phyloP scores from a whole-genome alignment of 2,113 vertebrate species.

The Pantherophis guttatus region DNA sequence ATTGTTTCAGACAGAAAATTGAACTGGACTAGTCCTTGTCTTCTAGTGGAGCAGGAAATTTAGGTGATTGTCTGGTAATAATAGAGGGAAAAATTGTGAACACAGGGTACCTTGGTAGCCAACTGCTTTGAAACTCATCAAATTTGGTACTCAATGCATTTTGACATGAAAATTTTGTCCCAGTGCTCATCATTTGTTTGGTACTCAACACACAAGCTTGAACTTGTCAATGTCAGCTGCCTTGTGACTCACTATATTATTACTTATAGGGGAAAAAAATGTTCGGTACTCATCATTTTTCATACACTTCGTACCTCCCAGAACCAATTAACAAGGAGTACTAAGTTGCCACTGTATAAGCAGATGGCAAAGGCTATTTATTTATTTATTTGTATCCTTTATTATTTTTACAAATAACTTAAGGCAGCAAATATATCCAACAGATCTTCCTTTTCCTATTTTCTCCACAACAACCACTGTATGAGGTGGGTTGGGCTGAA shows the following conservation, averaged over 20 bases:
- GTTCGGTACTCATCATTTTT: neutral
- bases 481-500: neutral
- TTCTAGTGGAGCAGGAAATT: neutral
- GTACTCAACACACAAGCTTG: neutral
- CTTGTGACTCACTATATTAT: neutral
- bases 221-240: neutral
- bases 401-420: neutral
- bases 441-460: neutral
- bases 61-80: neutral
- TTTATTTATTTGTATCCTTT: neutral
- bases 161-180: neutral
- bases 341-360: neutral
- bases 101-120: neutral
- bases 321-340: neutral
- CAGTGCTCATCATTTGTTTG: neutral
- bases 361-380: neutral
- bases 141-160: neutral
- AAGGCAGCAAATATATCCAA: neutral
- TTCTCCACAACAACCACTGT: neutral
- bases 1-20: neutral
- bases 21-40: neutral
- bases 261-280: neutral
- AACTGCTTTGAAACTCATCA: neutral
- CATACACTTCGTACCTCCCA: neutral
- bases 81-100: neutral